Base-by-base conservation (phyloP, 2,113 vertebrate species). In the Rhinoderma darwinii region DNA sequence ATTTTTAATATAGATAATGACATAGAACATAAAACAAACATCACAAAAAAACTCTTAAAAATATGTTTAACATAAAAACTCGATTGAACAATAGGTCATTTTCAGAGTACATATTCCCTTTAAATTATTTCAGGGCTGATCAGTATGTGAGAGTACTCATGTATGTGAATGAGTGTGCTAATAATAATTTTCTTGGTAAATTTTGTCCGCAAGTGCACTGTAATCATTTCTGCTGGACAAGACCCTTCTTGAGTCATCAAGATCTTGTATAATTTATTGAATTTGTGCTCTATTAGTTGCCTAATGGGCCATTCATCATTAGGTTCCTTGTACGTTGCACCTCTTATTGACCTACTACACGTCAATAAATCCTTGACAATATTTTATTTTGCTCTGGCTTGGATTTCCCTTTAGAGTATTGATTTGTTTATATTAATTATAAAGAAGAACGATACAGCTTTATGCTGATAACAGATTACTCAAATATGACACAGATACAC, bases 261-360 rank as follows among this genome's bases (percentile, higher is more conserved):
- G 20, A 72, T 72, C 68, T 39, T 72, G 8, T 72, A 41, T 72
- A 35, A 68, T 68, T 35, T 68, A 72, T 72, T 72, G 35, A 25
- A 41, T 41, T 11, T 39, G 30, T 14, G 66, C 3, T 20, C 68
- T 25, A 20, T 72, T 39, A 41, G 37, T 72, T 72, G 37, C 35
- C 35, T 72, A 41, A 41, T 72, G 68, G 37, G 35, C 68, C 37
- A 41, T 72, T 72, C 39, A 72, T 72, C 35, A 72, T 72, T 72
- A 41, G 22, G 37, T 72, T 72, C 68, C 68, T 41, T 72, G 68
- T 25, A 72, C 68, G 25, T 41, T 70, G 66, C 66, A 39, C 66
- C 66, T 70, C 35, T 37, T 37, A 70, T 37, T 72, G 68, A 72
- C 68, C 35, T 25, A 41, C 35, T 8, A 25, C 37, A 72, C 37